Evolutionary conservation across 2,797 vertebrate species (phyloP).

Genomic region (Hipposideros larvatus): DNA sequence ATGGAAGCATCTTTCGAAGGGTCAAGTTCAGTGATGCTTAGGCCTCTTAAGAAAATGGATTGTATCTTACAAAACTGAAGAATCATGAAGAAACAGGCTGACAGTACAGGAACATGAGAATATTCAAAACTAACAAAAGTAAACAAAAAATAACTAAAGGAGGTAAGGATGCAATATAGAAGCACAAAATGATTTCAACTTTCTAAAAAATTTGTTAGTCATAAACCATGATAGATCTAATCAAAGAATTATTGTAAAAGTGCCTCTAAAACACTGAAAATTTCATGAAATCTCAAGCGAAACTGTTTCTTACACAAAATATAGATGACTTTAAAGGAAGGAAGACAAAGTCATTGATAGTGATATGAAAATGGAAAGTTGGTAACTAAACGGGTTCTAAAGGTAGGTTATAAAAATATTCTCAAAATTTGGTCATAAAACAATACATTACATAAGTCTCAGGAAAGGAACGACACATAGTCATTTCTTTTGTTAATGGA

Average conservation of each 20-base stretch:
- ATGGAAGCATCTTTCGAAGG: slow-evolving; percentile 81
- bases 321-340: slow-evolving; percentile 35
- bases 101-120: slow-evolving; percentile 83
- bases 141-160: slow-evolving; percentile 85
- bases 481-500: background rate
- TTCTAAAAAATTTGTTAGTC: slow-evolving; percentile 79
- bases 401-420: slow-evolving; percentile 43
- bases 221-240: slow-evolving; percentile 74
- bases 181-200: slow-evolving; percentile 82
- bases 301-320: slow-evolving; percentile 57
- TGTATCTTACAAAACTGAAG: slow-evolving; percentile 86
- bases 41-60: slow-evolving; percentile 84
- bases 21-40: slow-evolving; percentile 82
- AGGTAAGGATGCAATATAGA: slow-evolving; percentile 74
- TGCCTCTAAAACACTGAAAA: slow-evolving; percentile 70
- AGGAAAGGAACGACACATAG: slow-evolving; percentile 36
- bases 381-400: slow-evolving; percentile 37
- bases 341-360: slow-evolving; percentile 41
- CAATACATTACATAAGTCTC: background rate
- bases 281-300: slow-evolving; percentile 56
- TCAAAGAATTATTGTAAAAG: slow-evolving; percentile 71
- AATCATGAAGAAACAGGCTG: slow-evolving; percentile 83
- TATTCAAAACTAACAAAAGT: slow-evolving; percentile 81
- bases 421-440: slow-evolving; percentile 33
- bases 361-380: slow-evolving; percentile 14